Percentiles rank a stretch among this genome's conserved stretches.
Evolutionary conservation across 2,888 invertebrate genomes (phyloP).

Genomic region (Diarsia mendica): DNA sequence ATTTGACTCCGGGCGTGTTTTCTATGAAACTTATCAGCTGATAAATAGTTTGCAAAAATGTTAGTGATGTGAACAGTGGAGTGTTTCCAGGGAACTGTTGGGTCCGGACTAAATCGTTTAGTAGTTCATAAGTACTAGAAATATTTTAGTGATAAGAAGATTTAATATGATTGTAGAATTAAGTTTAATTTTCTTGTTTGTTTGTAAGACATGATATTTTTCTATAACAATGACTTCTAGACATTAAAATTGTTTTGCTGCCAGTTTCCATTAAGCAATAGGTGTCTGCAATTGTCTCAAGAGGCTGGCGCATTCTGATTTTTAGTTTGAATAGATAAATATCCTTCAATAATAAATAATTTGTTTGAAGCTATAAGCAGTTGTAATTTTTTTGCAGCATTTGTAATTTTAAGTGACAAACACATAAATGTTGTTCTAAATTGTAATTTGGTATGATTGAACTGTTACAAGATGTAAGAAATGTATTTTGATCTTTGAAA

Average conservation of each 20-base stretch:
- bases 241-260: conserved; percentile 74
- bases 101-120: conserved; percentile 84
- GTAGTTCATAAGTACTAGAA: conserved; percentile 84
- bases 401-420: conserved; percentile 83
- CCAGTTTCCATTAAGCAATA: conserved; percentile 61
- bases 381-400: conserved; percentile 82
- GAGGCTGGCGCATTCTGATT: conserved; percentile 76
- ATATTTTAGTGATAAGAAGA: conserved; percentile 86
- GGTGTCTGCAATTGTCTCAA: too few species aligned
- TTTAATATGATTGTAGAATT: conserved; percentile 88
- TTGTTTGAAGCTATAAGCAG: conserved; percentile 80
- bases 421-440: conserved; percentile 69
- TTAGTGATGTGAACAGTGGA: conserved; percentile 87
- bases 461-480: conserved; percentile 88
- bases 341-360: conserved; percentile 66
- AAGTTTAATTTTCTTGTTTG: conserved; percentile 85
- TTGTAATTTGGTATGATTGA: conserved; percentile 88
- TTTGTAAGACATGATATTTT: conserved; percentile 82
- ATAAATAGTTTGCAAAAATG: conserved; percentile 82
- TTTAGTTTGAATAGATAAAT: conserved; percentile 68
- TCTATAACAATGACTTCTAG: conserved; percentile 71
- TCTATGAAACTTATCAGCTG: conserved; percentile 81
- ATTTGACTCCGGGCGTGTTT: conserved; percentile 85
- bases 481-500: conserved; percentile 90
- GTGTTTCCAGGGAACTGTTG: conserved; percentile 84